Percentiles rank a stretch among this genome's conserved stretches.
phyloP scores from a whole-genome alignment of 92 coral and sea anemone genomes.

The Heliopora coerulea region DNA sequence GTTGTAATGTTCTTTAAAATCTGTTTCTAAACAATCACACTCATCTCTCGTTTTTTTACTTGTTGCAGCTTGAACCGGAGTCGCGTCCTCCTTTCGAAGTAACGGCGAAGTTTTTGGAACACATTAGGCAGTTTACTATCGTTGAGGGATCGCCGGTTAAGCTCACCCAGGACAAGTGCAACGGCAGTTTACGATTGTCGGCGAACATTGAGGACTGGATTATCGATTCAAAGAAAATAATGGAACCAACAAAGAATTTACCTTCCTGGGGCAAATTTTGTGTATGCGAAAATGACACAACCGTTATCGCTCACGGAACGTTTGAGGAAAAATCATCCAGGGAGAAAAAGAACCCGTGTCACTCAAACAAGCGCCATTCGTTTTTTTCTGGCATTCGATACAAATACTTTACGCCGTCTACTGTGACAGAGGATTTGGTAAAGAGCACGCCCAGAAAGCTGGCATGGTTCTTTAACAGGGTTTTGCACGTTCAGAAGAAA shows the following conservation, averaged over 20 bases:
- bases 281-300: constrained; percentile 15
- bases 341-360: not conserved
- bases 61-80: constrained; percentile 26
- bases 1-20: no score
- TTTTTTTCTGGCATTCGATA: constrained; percentile 77
- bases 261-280: constrained; percentile 19
- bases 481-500: constrained; percentile 61
- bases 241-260: constrained; percentile 5
- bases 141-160: constrained; percentile 25
- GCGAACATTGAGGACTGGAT: constrained; percentile 44
- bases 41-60: no score
- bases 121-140: constrained; percentile 22
- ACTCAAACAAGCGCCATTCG: constrained; percentile 57
- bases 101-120: constrained; percentile 34
- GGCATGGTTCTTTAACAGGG: constrained; percentile 79
- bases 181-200: constrained; percentile 19
- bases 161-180: constrained; percentile 6
- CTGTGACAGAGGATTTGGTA: constrained; percentile 86
- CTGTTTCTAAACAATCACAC: no score
- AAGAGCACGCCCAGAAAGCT: constrained; percentile 85
- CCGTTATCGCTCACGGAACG: constrained; percentile 13
- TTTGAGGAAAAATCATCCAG: not conserved
- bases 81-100: constrained; percentile 38
- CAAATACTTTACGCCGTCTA: constrained; percentile 65
- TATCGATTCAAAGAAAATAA: constrained; percentile 11